phyloP scores from a whole-genome alignment of 1,140 invertebrate genomes.

The Aphaenogaster ashmeadi region DNA sequence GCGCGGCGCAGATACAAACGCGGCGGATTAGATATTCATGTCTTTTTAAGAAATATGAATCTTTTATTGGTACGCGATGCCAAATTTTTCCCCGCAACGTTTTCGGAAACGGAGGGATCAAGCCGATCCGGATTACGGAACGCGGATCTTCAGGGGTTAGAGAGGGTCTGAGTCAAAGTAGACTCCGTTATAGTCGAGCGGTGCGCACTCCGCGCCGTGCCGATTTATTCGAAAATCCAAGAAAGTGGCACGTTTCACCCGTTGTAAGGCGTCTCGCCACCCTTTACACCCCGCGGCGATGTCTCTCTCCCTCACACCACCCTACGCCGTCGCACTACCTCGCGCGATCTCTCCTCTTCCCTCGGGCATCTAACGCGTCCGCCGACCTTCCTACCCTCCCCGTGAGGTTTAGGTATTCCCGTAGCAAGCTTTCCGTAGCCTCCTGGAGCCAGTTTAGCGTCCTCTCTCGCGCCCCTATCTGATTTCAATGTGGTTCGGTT shows the following conservation, averaged over 20 bases:
- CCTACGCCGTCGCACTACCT: constrained; percentile 6
- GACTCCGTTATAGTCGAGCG: constrained; percentile 71
- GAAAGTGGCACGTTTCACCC: constrained; percentile 79
- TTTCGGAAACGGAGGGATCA: constrained; percentile 51
- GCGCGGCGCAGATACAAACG: not conserved
- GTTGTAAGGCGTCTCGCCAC: constrained; percentile 70
- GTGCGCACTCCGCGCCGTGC: constrained; percentile 46
- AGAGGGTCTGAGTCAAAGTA: constrained; percentile 68
- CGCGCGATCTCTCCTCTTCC: constrained; percentile 49
- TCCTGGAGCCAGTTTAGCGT: constrained; percentile 81
- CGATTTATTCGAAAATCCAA: constrained; percentile 79
- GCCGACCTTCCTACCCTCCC: constrained; percentile 48
- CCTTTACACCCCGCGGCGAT: constrained; percentile 31
- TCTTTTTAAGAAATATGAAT: constrained; percentile 52
- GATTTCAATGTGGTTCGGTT: constrained; percentile 85
- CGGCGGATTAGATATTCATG: constrained; percentile 13
- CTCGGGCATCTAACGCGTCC: constrained; percentile 49
- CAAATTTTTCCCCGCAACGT: constrained; percentile 62
- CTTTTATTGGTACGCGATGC: constrained; percentile 38
- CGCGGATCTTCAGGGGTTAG: constrained; percentile 60
- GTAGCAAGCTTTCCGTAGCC: constrained; percentile 74
- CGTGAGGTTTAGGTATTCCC: constrained; percentile 79
- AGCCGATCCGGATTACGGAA: constrained; percentile 74
- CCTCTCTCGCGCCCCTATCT: constrained; percentile 80
- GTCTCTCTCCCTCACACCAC: not conserved